Conservation (phyloP, 2,113 vertebrate genomes). For the Sorex fumeus region DNA sequence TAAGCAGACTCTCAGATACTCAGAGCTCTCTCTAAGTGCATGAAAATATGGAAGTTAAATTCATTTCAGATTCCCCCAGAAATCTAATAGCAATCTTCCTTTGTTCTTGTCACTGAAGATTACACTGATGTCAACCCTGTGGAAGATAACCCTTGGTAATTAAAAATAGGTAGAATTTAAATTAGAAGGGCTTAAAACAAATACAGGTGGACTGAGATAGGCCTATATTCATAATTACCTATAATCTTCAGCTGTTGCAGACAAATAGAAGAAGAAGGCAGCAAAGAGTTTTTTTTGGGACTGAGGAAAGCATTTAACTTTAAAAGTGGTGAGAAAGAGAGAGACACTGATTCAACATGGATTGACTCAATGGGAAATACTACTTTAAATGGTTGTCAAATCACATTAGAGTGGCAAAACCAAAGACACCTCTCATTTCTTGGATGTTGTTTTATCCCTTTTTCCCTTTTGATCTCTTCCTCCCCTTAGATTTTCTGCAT, state of each 20-base stretch:
- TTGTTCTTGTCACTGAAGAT: not conserved
- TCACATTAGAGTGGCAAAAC: no score
- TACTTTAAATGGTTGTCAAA: no score
- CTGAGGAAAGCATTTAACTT: not conserved
- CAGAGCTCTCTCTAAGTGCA: not conserved
- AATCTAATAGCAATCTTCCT: not conserved
- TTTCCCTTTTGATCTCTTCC: no score
- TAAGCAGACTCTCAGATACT: not conserved
- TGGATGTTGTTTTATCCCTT: no score
- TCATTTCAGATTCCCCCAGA: not conserved
- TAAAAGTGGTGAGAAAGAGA: not conserved
- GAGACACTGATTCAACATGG: no score
- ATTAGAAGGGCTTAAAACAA: not conserved
- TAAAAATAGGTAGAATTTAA: not conserved
- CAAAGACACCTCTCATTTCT: no score
- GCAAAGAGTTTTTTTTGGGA: slow-evolving; percentile 64
- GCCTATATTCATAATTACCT: not conserved
- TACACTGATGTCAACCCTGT: not conserved
- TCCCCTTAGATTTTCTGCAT: no score
- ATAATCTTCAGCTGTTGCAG: not conserved
- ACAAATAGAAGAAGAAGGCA: slow-evolving; percentile 55
- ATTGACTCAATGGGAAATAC: no score
- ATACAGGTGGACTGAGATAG: not conserved
- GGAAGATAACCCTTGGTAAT: not conserved
- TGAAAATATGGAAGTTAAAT: not conserved